Evolutionary conservation across 2,888 invertebrate genomes (phyloP).

Genomic region (Hoplodrina blanda): DNA sequence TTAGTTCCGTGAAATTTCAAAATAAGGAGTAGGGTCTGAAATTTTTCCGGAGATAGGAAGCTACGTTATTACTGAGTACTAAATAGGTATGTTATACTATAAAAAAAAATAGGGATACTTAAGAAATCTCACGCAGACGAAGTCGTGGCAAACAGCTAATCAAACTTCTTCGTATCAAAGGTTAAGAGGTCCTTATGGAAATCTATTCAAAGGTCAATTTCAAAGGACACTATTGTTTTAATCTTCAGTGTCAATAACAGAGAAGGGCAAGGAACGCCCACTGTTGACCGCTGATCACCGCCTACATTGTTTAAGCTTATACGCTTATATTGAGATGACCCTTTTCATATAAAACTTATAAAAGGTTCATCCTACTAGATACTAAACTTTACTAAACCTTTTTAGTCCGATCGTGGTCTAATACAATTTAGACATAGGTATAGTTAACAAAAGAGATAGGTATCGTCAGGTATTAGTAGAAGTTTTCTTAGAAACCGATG

Average conservation of each 20-base stretch:
- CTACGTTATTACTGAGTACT: too few species aligned
- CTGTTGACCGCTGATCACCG: conserved; percentile 18
- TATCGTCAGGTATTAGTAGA: too few species aligned
- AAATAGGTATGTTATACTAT: too few species aligned
- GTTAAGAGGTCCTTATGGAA: not conserved
- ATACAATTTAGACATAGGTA: too few species aligned
- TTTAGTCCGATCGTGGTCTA: too few species aligned
- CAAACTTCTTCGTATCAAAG: not conserved
- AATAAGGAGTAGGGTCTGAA: too few species aligned
- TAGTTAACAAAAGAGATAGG: too few species aligned
- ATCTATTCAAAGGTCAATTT: conserved; percentile 6
- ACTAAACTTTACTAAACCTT: not conserved
- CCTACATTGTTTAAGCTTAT: conserved; percentile 18
- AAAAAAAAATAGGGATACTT: too few species aligned
- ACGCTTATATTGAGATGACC: conserved; percentile 19
- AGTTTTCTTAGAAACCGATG: too few species aligned
- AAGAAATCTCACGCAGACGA: too few species aligned
- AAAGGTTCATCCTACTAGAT: not conserved
- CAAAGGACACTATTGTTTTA: not conserved
- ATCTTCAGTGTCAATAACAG: conserved; percentile 21
- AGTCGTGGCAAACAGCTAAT: not conserved
- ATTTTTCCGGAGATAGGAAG: too few species aligned
- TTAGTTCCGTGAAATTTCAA: too few species aligned
- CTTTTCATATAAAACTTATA: conserved; percentile 9
- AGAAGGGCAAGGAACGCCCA: conserved; percentile 21